These are phyloP conservation scores for Caenorhabditis sp. DNA, from an alignment of 2,888 invertebrate genomes.

Conservation along the genomic window DNA sequence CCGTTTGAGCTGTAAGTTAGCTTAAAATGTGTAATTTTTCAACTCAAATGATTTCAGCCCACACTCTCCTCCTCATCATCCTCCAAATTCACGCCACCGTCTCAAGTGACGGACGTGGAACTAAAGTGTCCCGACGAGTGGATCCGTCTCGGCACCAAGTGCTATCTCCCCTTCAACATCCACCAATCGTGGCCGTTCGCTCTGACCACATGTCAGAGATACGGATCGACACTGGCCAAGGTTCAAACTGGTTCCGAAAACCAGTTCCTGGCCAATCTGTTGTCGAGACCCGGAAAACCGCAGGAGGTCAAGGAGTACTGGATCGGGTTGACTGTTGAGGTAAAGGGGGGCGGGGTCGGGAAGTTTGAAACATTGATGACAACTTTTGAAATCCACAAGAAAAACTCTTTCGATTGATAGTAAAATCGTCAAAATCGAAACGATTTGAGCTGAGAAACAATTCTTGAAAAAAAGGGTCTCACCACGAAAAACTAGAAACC, in stretches of 20 bases:
- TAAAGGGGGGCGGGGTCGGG: constrained; percentile 4
- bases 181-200: constrained; percentile 83
- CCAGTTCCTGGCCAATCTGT: constrained; percentile 91
- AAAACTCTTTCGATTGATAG: too few species aligned
- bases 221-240: constrained; percentile 95
- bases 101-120: constrained; percentile 71
- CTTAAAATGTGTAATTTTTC: too few species aligned
- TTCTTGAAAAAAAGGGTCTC: too few species aligned
- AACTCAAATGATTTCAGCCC: constrained; percentile 33
- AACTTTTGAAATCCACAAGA: too few species aligned
- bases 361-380: too few species aligned
- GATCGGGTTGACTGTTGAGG: constrained; percentile 76
- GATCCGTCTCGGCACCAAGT: constrained; percentile 79
- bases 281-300: constrained; percentile 84
- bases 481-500: too few species aligned
- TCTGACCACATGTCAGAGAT: constrained; percentile 86
- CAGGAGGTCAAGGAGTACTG: constrained; percentile 74
- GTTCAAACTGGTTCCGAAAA: constrained; percentile 94
- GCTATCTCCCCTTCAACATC: constrained; percentile 77
- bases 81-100: constrained; percentile 42
- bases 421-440: not conserved
- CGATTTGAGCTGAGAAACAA: not conserved
- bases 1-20: too few species aligned
- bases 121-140: constrained; percentile 82
- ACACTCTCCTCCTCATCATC: constrained; percentile 2